These are phyloP conservation scores for Biston stratarius DNA, from an alignment of 2,888 invertebrate genomes.

Conservation along the genomic window DNA sequence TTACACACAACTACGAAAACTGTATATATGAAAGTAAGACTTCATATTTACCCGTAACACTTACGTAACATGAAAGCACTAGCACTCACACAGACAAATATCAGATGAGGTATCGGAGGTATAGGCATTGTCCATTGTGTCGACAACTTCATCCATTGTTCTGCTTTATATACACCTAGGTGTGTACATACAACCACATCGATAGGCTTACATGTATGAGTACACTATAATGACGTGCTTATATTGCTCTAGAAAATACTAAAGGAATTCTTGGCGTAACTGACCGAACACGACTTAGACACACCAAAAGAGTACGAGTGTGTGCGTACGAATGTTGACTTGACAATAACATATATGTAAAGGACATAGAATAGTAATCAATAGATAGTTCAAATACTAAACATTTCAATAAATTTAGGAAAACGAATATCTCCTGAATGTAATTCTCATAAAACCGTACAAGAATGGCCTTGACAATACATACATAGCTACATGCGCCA, in stretches of 20 bases:
- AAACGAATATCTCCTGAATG: too few relatives aligned
- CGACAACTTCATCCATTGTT: constrained; percentile 79
- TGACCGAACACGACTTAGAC: constrained; percentile 9
- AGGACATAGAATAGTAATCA: not conserved
- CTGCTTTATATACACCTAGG: constrained; percentile 62
- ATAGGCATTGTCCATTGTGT: constrained; percentile 84
- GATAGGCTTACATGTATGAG: constrained; percentile 65
- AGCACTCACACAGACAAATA: constrained; percentile 68
- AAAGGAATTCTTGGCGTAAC: constrained; percentile 35
- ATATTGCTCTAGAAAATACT: constrained; percentile 56
- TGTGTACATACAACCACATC: constrained; percentile 55
- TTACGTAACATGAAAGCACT: constrained; percentile 69
- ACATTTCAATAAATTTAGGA: not conserved
- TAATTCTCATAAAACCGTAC: too few relatives aligned
- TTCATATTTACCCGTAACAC: constrained; percentile 50
- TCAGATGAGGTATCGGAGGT: constrained; percentile 77
- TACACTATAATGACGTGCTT: constrained; percentile 69
- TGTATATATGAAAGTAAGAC: constrained; percentile 45
- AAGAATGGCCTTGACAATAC: not conserved
- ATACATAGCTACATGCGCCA: not conserved
- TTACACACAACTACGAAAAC: constrained; percentile 35
- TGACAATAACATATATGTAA: not conserved
- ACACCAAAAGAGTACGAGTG: too few relatives aligned
- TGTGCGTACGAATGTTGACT: not conserved
- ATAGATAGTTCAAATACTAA: not conserved